Evolutionary conservation across 1,140 invertebrate species (phyloP).

Genomic region (Probaryconus sp.): DNA sequence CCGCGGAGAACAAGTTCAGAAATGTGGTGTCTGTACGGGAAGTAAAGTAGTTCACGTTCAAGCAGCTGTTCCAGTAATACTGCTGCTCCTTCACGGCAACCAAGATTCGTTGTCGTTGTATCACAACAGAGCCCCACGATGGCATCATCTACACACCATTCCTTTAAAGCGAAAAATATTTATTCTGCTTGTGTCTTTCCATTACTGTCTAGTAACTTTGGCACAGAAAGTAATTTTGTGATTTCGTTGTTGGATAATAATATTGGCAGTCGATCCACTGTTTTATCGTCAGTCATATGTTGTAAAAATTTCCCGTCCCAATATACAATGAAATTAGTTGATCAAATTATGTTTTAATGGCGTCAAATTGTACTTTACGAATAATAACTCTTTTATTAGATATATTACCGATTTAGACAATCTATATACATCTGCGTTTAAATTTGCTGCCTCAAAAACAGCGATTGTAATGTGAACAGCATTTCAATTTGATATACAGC

Average conservation of each 20-base stretch:
- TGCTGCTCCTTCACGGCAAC: constrained; percentile 16
- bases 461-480: constrained; percentile 15
- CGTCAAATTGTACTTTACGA: constrained; percentile 10
- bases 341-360: constrained; percentile 13
- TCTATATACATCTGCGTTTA: constrained; percentile 10
- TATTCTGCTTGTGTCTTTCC: constrained; percentile 7
- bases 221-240: constrained; percentile 11
- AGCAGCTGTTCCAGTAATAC: constrained; percentile 29
- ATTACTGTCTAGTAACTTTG: background rate
- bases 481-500: constrained; percentile 15
- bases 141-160: constrained; percentile 6
- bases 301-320: constrained; percentile 14
- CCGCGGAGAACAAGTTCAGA: constrained; percentile 27
- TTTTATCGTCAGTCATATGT: constrained; percentile 7
- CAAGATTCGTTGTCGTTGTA: constrained; percentile 20
- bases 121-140: constrained; percentile 5
- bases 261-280: constrained; percentile 17
- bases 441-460: constrained; percentile 15
- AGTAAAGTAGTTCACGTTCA: constrained; percentile 26
- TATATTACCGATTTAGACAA: constrained; percentile 4
- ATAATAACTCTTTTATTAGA: constrained; percentile 2
- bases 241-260: background rate
- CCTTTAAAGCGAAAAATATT: constrained; percentile 3
- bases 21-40: constrained; percentile 37
- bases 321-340: constrained; percentile 14